Evolutionary conservation across 2,113 vertebrate genomes (phyloP).

Genomic region (Orientallactaga bullata): DNA sequence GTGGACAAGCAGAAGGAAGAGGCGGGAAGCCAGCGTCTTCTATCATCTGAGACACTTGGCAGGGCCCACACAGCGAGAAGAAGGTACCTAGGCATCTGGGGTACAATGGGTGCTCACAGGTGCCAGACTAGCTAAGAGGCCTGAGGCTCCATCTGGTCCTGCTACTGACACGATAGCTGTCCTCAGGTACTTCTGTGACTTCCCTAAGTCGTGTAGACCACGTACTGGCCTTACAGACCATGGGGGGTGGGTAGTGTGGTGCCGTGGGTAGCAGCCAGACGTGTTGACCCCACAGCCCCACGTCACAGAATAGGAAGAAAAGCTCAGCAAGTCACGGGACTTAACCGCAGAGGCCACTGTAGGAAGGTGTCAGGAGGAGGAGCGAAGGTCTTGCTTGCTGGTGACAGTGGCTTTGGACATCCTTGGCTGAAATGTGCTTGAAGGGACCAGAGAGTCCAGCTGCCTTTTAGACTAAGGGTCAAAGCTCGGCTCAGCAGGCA

Average conservation of each 20-base stretch:
- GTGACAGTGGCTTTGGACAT: not conserved
- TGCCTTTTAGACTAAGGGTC: not conserved
- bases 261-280: fast-evolving
- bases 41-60: slow-evolving; percentile 52
- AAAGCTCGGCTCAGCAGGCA: not conserved
- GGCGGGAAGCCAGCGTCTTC: slow-evolving; percentile 31
- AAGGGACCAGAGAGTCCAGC: not conserved
- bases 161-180: not conserved
- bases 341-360: not conserved
- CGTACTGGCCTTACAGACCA: not conserved
- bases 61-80: not conserved
- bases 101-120: not conserved
- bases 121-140: not conserved
- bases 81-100: not conserved
- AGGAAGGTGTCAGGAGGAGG: not conserved
- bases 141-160: not conserved
- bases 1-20: not conserved
- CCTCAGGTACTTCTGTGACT: not conserved
- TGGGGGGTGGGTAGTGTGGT: not conserved
- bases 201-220: not conserved
- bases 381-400: not conserved
- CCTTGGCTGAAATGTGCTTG: not conserved
- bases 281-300: not conserved
- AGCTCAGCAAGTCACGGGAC: not conserved
- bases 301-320: not conserved